phyloP scores from a whole-genome alignment of 2,888 invertebrate species.

The Strigamia transsilvanica region DNA sequence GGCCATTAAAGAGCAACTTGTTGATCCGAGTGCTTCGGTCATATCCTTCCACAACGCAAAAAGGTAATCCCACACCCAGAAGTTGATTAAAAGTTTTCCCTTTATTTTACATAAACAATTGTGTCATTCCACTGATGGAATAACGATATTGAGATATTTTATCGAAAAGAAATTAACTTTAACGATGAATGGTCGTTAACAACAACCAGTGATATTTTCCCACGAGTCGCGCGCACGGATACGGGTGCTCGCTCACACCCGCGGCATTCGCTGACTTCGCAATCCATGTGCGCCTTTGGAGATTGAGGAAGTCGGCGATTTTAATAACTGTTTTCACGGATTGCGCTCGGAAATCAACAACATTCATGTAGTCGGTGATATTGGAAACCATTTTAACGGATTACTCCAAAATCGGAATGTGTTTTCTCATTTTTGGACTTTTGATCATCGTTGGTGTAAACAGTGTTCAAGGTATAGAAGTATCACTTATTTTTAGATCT shows the following conservation, averaged over 20 bases:
- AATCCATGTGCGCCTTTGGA: conserved; percentile 37
- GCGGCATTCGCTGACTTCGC: conserved; percentile 46
- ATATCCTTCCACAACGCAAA: neutral
- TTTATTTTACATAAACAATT: neutral
- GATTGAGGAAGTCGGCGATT: conserved; percentile 38
- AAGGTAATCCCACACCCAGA: neutral
- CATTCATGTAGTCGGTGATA: conserved; percentile 39
- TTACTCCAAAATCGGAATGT: conserved; percentile 46
- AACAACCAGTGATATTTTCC: neutral
- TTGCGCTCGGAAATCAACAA: conserved; percentile 8
- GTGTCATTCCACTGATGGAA: neutral
- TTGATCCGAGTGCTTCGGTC: neutral
- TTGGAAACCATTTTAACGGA: conserved; percentile 14
- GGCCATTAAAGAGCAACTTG: conserved; percentile 43
- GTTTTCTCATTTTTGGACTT: conserved; percentile 45
- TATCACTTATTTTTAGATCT: neutral
- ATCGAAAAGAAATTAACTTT: neutral
- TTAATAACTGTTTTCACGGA: neutral
- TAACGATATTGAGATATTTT: neutral
- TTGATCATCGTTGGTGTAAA: conserved; percentile 48
- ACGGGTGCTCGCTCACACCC: neutral
- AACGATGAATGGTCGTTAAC: neutral
- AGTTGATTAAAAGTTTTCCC: neutral
- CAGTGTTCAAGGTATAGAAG: conserved; percentile 25
- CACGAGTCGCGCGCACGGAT: conserved; percentile 22